phyloP scores from a whole-genome alignment of 2,113 vertebrate species.

The Pseudolaguvia tuberculata region DNA sequence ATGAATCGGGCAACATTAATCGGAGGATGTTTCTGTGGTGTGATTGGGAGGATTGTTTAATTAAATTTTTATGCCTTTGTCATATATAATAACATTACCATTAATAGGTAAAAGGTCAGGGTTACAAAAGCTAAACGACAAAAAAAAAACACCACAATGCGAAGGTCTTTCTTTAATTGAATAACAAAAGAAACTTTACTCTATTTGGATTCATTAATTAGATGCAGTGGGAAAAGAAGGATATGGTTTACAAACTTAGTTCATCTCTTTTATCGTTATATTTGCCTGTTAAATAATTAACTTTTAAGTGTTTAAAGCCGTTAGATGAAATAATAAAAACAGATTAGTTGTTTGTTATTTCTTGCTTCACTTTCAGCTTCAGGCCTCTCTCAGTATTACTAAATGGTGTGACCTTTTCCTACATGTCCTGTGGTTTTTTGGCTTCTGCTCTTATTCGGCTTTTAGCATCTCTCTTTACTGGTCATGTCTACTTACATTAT shows the following conservation, averaged over 20 bases:
- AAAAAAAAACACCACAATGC: constrained; percentile 35
- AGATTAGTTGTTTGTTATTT: constrained; percentile 59
- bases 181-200: constrained; percentile 48
- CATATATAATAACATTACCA: constrained; percentile 6
- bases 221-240: constrained; percentile 50
- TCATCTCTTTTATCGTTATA: constrained; percentile 49
- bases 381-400: constrained; percentile 44
- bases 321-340: constrained; percentile 36
- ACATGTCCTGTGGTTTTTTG: constrained; percentile 17
- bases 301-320: constrained; percentile 12
- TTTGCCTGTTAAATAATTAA: constrained; percentile 6
- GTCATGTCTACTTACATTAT: constrained; percentile 3
- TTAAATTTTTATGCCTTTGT: background rate
- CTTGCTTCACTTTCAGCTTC: constrained; percentile 30
- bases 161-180: constrained; percentile 22
- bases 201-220: constrained; percentile 44
- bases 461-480: constrained; percentile 15
- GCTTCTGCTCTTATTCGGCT: constrained; percentile 16
- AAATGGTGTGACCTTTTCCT: constrained; percentile 15
- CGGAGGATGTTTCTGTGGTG: constrained; percentile 13
- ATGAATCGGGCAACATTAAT: background rate
- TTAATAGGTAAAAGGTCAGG: constrained; percentile 51
- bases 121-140: constrained; percentile 43
- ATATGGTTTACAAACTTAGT: constrained; percentile 54
- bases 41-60: background rate